Base-by-base conservation (phyloP, 2,797 vertebrate species). In the Tiaroga cobitis region DNA sequence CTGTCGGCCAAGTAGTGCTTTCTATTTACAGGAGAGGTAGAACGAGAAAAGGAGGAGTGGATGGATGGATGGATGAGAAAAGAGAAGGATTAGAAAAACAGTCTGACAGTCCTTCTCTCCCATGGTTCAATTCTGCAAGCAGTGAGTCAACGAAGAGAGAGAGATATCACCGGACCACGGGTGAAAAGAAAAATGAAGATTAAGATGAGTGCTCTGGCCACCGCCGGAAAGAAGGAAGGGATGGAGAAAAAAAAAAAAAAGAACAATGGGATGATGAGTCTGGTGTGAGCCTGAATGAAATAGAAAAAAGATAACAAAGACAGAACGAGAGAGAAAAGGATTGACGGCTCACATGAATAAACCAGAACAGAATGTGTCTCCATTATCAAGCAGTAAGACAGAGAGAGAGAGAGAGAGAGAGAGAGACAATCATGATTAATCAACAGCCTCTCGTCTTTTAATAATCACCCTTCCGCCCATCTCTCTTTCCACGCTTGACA, bases 261-360 rank as follows among this genome's bases (percentile, higher is more conserved):
- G 46, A 84, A 51, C 32, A 68, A 68, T 76, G 24, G 10, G 32
- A 77, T 46, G 65, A 70, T 68, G 61, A 76, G 74, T 68, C 68
- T 82, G 80, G 75, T 56, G 89, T 89, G 91, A 69, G 83, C 82
- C 59, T 63, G 79, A 76, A 86, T 49, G 77, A 85, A 85, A 84
- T 34, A 73, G 83, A 83, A 88, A 69, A 88, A 84, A 89, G n/a
- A 46, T 86, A 92, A 81, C 81, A 87, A 54, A 76, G 89, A 84
- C 46, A 67, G 82, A 89, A 77, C 75, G 87, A 91, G 85, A 85
- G 59, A 85, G 81, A 83, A 86, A 77, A 90, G 92, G 94, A 94
- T 92, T 95, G 94, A 95, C 93, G 94, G 89, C 88, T 91, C 84
- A 86, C 92, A 94, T 95, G 93, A 94, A 94, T 94, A 93, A 94